Conservation (phyloP, 2,113 vertebrate genomes). For the Telmatochromis sp. region DNA sequence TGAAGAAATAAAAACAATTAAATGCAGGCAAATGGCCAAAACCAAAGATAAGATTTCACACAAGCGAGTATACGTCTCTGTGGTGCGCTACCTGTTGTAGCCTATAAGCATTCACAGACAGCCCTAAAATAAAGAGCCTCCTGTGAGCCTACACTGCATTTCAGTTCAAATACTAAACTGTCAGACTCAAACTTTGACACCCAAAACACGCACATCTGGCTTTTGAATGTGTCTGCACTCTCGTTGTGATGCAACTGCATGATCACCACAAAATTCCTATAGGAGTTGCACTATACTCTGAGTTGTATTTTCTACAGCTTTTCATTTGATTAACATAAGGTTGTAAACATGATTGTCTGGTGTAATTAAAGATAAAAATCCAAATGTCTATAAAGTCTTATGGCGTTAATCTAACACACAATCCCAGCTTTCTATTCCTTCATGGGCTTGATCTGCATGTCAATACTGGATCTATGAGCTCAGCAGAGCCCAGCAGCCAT, state of each 20-base stretch:
- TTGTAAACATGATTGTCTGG: conserved; percentile 9
- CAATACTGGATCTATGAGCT: conserved; percentile 7
- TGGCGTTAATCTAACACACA: not conserved
- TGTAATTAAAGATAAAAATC: conserved; percentile 2
- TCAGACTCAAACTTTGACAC: not conserved
- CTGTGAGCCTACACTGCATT: not conserved
- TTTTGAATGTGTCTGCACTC: not conserved
- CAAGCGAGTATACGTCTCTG: not conserved
- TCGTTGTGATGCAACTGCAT: not conserved
- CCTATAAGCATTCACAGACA: not conserved
- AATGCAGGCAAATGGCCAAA: not conserved
- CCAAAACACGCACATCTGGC: not conserved
- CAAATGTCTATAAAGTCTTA: not conserved
- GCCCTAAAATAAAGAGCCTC: not conserved
- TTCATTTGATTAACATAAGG: not conserved
- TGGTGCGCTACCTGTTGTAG: not conserved
- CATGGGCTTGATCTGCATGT: conserved; percentile 19
- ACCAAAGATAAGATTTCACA: not conserved
- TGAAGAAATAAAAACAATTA: not conserved
- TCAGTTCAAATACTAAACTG: not conserved
- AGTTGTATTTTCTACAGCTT: not conserved
- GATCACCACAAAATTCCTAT: not conserved
- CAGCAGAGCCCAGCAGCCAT: not conserved
- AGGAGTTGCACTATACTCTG: not conserved
- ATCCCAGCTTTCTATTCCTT: conserved; percentile 6